Base-by-base conservation (phyloP, 2,113 vertebrate genomes). In the Neogale vison region DNA sequence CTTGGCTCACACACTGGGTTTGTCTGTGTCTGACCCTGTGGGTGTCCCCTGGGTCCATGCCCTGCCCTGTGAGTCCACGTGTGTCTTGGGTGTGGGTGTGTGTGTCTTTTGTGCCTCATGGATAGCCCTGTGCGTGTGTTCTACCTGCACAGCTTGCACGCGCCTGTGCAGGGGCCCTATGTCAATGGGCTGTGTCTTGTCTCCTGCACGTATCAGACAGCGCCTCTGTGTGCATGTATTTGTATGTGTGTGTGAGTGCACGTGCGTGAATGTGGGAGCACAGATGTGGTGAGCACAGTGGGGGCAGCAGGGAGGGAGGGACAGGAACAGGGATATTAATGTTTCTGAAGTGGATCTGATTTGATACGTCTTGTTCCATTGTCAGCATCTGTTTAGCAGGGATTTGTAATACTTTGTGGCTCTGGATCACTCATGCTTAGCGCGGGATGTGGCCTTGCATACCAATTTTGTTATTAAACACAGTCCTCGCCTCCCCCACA, bases 301-400 rank as follows among this genome's bases (percentile, higher is more conserved):
- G 96, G 98, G 98, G 98, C 85, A 52, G 96, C 97, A 96, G 98
- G 98, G 88, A 71, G 93, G 95, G 92, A 95, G 97, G 95, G 97
- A 96, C 96, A 95, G 96, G 98, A 96, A 82, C 97, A 98, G 98
- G 98, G 98, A 98, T 99, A 99, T 99, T 99, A 99, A 99, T 99
- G 99, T 99, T 99, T 98, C 98, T 98, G 98, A 99, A 99, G 99
- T 99, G 99, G 99, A 99, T 99, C 99, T 99, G 99, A 99, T 99
- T 99, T 99, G 99, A 99, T 99, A 99, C 98, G 99, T 99, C 99
- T 99, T 98, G 98, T 98, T 99, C 99, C 98, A 99, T 99, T 99
- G 99, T 99, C 99, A 99, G 99, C 98, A 99, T 99, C 99, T 98
- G 99, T 98, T 99, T 99, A 99, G 99, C 98, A 69, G 98, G 98